These are phyloP conservation scores for Girardia tigrina DNA, from an alignment of 2,888 invertebrate genomes.

Conservation along the genomic window DNA sequence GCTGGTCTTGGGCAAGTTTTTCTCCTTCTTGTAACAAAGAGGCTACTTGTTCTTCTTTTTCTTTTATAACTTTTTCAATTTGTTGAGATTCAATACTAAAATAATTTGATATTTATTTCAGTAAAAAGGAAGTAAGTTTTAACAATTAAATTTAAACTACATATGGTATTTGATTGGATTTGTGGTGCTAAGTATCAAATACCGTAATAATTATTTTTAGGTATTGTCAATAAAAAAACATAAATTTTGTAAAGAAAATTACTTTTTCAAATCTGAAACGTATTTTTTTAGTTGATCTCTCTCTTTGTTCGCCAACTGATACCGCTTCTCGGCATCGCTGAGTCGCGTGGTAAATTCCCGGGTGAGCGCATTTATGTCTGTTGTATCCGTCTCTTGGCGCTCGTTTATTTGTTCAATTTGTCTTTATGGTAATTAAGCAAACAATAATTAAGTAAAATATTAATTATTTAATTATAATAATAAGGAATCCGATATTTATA, in stretches of 20 bases:
- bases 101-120: background rate
- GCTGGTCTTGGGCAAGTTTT: conserved; percentile 78
- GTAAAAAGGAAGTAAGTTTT: background rate
- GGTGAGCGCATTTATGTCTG: conserved; percentile 54
- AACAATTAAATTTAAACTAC: background rate
- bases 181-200: no score
- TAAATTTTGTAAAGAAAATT: conserved; percentile 14
- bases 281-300: conserved; percentile 62
- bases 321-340: conserved; percentile 73
- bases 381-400: conserved; percentile 45
- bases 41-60: conserved; percentile 71
- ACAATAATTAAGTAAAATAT: no score
- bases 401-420: conserved; percentile 49
- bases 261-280: conserved; percentile 39
- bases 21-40: conserved; percentile 78
- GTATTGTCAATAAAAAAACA: background rate
- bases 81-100: background rate
- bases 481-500: no score
- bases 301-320: conserved; percentile 72
- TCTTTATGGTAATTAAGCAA: no score
- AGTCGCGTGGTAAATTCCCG: conserved; percentile 76
- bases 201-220: no score
- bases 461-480: no score
- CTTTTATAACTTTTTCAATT: conserved; percentile 53
- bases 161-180: no score